A percentile compares a stretch with the other conserved stretches of the same genome.
These are phyloP conservation scores for Falcunculus frontatus DNA, from an alignment of 2,113 vertebrate genomes.

Conservation along the genomic window DNA sequence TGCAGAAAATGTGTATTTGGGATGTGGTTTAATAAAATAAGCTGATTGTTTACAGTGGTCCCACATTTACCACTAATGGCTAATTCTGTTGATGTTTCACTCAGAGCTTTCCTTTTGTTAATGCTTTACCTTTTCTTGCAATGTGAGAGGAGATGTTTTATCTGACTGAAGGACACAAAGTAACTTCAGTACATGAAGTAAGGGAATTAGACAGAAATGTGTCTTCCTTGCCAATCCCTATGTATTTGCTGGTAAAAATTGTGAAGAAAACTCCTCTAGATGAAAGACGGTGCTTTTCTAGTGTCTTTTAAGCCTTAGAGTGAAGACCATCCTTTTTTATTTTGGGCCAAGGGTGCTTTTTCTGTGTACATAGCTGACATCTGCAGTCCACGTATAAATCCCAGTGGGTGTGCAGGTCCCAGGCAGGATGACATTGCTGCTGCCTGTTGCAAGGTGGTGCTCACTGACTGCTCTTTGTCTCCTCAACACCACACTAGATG, in stretches of 20 bases:
- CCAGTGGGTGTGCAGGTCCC: rapidly evolving
- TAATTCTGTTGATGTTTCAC: background rate
- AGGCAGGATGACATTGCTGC: background rate
- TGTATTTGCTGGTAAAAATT: background rate
- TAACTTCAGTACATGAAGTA: background rate
- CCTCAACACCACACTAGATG: constrained; percentile 72
- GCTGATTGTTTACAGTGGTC: background rate
- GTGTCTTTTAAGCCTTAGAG: background rate
- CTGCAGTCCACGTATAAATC: background rate
- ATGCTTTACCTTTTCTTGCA: background rate
- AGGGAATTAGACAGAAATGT: background rate
- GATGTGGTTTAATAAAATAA: background rate
- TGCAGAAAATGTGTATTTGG: background rate
- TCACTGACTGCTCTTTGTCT: background rate
- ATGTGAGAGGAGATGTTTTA: background rate
- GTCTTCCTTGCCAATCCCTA: background rate
- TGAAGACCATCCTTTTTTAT: background rate
- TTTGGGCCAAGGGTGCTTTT: background rate
- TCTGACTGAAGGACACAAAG: background rate
- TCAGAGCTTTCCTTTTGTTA: background rate
- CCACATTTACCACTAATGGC: background rate
- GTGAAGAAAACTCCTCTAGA: background rate
- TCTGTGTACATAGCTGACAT: background rate
- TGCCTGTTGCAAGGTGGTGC: background rate
- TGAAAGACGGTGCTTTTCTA: background rate